phyloP scores from a whole-genome alignment of 1,140 invertebrate genomes.

The Drosophila bocki region DNA sequence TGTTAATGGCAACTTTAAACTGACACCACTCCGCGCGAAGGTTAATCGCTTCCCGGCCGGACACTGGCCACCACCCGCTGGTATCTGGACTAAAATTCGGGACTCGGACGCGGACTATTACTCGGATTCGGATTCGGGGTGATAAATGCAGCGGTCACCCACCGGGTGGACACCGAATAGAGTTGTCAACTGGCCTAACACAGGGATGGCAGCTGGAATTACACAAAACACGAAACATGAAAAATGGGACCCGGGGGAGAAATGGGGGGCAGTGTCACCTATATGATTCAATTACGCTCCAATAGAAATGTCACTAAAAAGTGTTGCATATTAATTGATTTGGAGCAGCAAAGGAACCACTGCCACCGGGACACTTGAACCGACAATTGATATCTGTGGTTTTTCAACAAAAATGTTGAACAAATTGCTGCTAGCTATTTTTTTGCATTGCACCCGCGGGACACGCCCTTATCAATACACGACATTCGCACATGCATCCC shows the following conservation, averaged over 20 bases:
- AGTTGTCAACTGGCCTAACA: slow-evolving; percentile 64
- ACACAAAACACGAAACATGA: slow-evolving; percentile 29
- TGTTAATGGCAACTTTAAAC: slow-evolving; percentile 83
- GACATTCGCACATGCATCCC: slow-evolving; percentile 32
- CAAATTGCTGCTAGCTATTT: slow-evolving; percentile 55
- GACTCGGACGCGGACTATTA: slow-evolving; percentile 9
- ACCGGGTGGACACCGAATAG: slow-evolving; percentile 56
- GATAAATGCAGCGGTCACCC: slow-evolving; percentile 61
- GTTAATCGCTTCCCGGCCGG: slow-evolving; percentile 54
- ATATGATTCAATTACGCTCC: slow-evolving; percentile 75
- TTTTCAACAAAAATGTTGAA: slow-evolving; percentile 74
- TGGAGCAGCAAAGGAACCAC: slow-evolving; percentile 12
- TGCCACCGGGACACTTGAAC: slow-evolving; percentile 54
- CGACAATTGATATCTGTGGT: slow-evolving; percentile 83
- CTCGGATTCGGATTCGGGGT: slow-evolving; percentile 31
- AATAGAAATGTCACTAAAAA: slow-evolving; percentile 69
- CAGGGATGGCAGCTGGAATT: slow-evolving; percentile 39
- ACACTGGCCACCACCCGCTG: slow-evolving; percentile 66
- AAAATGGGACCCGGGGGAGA: slow-evolving; percentile 19
- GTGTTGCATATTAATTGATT: slow-evolving; percentile 67
- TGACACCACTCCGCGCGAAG: slow-evolving; percentile 61
- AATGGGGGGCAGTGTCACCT: slow-evolving; percentile 16
- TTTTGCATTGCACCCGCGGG: slow-evolving; percentile 9
- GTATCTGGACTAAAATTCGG: slow-evolving; percentile 52
- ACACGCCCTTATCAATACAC: slow-evolving; percentile 73